Percentiles rank a stretch among this genome's conserved stretches.
These are phyloP conservation scores for Xanthostigma xanthostigma DNA, from an alignment of 2,888 invertebrate genomes.

Conservation along the genomic window DNA sequence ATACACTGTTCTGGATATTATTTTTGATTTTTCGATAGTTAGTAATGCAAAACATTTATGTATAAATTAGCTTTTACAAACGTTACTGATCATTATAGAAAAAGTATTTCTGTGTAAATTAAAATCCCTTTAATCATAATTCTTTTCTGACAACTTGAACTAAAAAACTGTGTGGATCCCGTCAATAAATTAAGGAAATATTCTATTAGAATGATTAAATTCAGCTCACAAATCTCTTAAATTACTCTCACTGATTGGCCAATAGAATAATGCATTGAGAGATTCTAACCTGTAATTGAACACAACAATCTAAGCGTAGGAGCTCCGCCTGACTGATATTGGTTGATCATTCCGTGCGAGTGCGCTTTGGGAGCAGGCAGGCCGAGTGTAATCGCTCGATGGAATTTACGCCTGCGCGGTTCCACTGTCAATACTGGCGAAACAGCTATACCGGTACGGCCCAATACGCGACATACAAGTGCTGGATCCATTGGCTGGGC, in stretches of 20 bases:
- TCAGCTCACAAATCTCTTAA: too few species aligned
- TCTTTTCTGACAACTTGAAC: too few species aligned
- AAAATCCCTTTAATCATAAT: too few species aligned
- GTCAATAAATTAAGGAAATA: too few species aligned
- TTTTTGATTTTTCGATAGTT: too few species aligned
- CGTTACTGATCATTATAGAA: too few species aligned
- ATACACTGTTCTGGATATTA: too few species aligned
- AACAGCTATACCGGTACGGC: slow-evolving; percentile 82
- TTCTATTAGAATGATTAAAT: too few species aligned
- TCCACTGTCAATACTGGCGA: slow-evolving; percentile 98
- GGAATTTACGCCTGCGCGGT: slow-evolving; percentile 93
- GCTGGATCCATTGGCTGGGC: slow-evolving; percentile 88
- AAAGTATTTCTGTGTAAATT: too few species aligned
- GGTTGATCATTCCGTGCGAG: slow-evolving; percentile 63
- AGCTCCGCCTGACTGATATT: slow-evolving; percentile 54
- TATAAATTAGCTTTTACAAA: too few species aligned
- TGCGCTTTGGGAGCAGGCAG: slow-evolving; percentile 68
- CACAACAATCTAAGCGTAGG: slow-evolving; percentile 83
- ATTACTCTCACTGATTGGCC: background rate
- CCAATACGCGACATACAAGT: slow-evolving; percentile 71
- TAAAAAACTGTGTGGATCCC: too few species aligned
- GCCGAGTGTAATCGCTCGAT: slow-evolving; percentile 93
- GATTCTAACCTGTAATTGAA: slow-evolving; percentile 70
- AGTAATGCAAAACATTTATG: too few species aligned
- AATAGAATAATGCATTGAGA: background rate